phyloP scores from a whole-genome alignment of 2,797 vertebrate genomes.

The Sebastes steindachneri region DNA sequence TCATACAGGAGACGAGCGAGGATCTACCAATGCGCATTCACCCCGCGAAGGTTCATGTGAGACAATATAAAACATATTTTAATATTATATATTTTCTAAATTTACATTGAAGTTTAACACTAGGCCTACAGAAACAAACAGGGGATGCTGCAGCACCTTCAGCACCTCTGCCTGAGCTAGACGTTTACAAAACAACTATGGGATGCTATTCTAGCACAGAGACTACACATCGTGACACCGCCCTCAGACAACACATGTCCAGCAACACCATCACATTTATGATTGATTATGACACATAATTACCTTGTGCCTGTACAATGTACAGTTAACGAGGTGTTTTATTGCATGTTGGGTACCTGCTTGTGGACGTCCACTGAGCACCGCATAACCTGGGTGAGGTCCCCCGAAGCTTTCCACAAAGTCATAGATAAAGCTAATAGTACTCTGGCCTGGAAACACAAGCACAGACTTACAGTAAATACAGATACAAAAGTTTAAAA shows the following conservation, averaged over 20 bases:
- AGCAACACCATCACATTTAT: not conserved
- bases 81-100: no score
- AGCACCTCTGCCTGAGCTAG: not conserved
- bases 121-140: no score
- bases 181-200: not conserved
- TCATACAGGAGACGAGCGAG: no score
- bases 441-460: constrained; percentile 79
- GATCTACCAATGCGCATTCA: no score
- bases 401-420: constrained; percentile 81
- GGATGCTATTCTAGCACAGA: not conserved
- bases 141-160: no score
- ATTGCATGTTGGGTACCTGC: constrained; percentile 67
- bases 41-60: no score
- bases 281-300: not conserved
- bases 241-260: no score
- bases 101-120: no score
- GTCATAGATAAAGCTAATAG: constrained; percentile 79
- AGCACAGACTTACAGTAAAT: not conserved
- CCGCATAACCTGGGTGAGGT: constrained; percentile 80
- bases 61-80: no score
- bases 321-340: not conserved
- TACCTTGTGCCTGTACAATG: not conserved
- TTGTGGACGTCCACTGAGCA: constrained; percentile 74
- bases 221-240: not conserved
- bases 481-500: not conserved